These are phyloP conservation scores for Drosophila anomalata DNA, from an alignment of 2,888 invertebrate genomes.

Conservation along the genomic window DNA sequence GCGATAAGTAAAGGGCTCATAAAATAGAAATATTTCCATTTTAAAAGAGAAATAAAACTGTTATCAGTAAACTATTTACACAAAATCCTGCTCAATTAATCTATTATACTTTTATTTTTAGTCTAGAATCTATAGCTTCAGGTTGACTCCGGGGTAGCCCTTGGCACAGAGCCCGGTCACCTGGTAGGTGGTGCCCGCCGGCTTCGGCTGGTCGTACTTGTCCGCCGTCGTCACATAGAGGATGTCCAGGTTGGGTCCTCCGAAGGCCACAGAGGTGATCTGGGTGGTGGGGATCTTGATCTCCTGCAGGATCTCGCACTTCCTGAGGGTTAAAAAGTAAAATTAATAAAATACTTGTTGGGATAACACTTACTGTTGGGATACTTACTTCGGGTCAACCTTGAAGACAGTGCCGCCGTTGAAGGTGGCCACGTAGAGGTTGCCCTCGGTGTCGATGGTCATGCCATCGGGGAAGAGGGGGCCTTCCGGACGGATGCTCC, in stretches of 20 bases:
- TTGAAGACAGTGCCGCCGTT: constrained; percentile 86
- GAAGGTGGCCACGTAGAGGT: constrained; percentile 91
- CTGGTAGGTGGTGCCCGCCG: constrained; percentile 87
- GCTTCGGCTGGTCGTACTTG: constrained; percentile 68
- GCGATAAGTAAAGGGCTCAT: neutral
- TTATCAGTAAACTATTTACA: no score
- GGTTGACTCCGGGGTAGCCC: constrained; percentile 84
- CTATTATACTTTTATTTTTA: neutral
- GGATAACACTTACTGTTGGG: no score
- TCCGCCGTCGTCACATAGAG: constrained; percentile 89
- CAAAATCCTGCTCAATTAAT: no score
- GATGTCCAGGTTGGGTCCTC: constrained; percentile 87
- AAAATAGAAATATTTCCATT: neutral
- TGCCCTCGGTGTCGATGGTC: constrained; percentile 91
- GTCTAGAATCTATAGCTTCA: constrained; percentile 63
- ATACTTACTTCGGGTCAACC: constrained; percentile 82
- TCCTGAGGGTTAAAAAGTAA: constrained; percentile 55
- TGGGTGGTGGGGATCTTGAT: constrained; percentile 88
- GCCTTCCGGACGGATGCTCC: constrained; percentile 72
- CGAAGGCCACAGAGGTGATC: constrained; percentile 90
- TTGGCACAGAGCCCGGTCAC: constrained; percentile 86
- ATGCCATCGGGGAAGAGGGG: constrained; percentile 88
- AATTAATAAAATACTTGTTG: neutral
- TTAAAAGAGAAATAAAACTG: neutral
- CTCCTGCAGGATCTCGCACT: constrained; percentile 85